phyloP scores from a whole-genome alignment of 2,888 invertebrate species.

The Gymnocheta viridis region DNA sequence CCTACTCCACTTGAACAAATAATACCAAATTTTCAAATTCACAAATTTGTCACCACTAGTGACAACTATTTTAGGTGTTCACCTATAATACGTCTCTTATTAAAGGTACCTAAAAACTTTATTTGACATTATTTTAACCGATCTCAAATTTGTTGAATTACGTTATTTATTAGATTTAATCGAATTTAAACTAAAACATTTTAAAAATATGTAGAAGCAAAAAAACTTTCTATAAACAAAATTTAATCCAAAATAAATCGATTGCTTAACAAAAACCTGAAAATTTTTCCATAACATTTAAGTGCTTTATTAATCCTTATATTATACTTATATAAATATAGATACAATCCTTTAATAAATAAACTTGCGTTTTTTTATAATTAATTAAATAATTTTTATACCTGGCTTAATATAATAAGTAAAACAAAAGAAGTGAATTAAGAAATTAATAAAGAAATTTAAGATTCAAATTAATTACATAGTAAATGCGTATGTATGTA shows the following conservation, averaged over 20 bases:
- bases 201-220: neutral
- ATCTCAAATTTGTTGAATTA: slow-evolving; percentile 39
- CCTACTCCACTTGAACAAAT: too few relatives aligned
- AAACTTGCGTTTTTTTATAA: slow-evolving; percentile 41
- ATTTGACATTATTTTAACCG: neutral
- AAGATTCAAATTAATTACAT: neutral
- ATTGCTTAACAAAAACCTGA: slow-evolving; percentile 45
- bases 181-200: slow-evolving; percentile 49
- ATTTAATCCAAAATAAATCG: slow-evolving; percentile 18
- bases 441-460: slow-evolving; percentile 3
- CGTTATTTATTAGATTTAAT: slow-evolving; percentile 17
- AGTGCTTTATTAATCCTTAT: slow-evolving; percentile 69
- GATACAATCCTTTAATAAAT: slow-evolving; percentile 28
- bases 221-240: slow-evolving; percentile 27
- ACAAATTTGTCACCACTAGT: too few relatives aligned
- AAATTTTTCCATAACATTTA: slow-evolving; percentile 62
- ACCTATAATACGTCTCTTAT: too few relatives aligned
- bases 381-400: slow-evolving; percentile 66
- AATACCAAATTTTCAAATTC: too few relatives aligned
- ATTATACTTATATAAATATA: slow-evolving; percentile 27
- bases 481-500: slow-evolving; percentile 35
- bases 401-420: slow-evolving; percentile 55
- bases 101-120: neutral
- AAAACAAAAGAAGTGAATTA: slow-evolving; percentile 30
- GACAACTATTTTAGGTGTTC: too few relatives aligned